Base-by-base conservation (phyloP, 2,797 vertebrate genomes). In the Fratercula arctica region DNA sequence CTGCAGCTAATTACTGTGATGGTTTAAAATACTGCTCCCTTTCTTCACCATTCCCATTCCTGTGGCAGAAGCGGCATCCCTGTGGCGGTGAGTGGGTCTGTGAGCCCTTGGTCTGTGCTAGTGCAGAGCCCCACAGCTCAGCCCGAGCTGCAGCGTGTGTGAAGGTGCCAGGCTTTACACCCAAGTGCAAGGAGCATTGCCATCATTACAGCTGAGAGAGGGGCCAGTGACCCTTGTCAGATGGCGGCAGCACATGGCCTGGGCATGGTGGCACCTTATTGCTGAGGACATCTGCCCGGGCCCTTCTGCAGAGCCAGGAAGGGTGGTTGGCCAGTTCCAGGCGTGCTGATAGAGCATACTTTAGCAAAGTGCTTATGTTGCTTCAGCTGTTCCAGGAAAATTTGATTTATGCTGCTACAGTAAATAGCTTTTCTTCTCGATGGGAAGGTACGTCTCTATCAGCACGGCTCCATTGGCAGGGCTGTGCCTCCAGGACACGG, bases 121-220 rank as follows among this genome's bases (percentile, higher is more conserved):
- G 73, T 9, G 41, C 79, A n/a, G 31, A 29, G 37, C 66, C 64
- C 67, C 23, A 0, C 0, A 3, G 54, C 73, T 23, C 9, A 41
- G 72, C 53, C 41, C 0, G 0, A 31, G 70, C 51, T 21, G 67
- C 48, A 23, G 56, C 3, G 1, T 16, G 3, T 0, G 9, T 2
- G 39, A 11, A 28, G 76, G 37, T 8, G 35, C 60, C 48, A 9
- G 57, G 45, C 5, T 7, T 21, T 10, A 16, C 59, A 10, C 31
- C 1, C 37, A 13, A 13, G 19, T 21, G 60, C 33, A 3, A 18
- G 73, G 69, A 57, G 39, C 68, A 18, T 24, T 4, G 1, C 66
- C 26, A 43, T 33, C 35, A 73, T 19, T 9, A 1, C 19, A 11
- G 82, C 70, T 21, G 41, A 23, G 77, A 4, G 4, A 11, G 66